A percentile compares a stretch with the other conserved stretches of the same genome.
phyloP scores from a whole-genome alignment of 2,888 invertebrate genomes.

The Strigamia transsilvanica region DNA sequence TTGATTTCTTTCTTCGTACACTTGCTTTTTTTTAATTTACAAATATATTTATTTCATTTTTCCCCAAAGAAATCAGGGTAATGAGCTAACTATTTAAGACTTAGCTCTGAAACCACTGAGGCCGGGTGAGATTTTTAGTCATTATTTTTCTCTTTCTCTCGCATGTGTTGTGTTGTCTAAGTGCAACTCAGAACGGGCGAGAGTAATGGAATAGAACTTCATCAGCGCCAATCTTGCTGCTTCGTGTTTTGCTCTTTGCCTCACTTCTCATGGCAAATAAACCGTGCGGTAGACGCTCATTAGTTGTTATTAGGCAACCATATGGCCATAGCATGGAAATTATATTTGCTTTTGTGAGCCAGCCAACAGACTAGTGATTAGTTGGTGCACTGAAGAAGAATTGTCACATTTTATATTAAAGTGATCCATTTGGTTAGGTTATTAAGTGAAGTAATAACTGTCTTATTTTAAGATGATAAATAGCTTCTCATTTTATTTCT shows the following conservation, averaged over 20 bases:
- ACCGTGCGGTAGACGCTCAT: slow-evolving; percentile 42
- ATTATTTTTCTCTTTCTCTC: slow-evolving; percentile 39
- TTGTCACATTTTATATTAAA: slow-evolving; percentile 46
- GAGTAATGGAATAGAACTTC: slow-evolving; percentile 47
- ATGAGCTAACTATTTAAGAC: slow-evolving; percentile 46
- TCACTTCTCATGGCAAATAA: slow-evolving; percentile 44
- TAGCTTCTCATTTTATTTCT: not conserved
- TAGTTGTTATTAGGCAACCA: slow-evolving; percentile 45
- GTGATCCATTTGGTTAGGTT: slow-evolving; percentile 45
- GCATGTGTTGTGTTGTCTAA: slow-evolving; percentile 35
- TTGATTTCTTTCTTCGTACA: not conserved
- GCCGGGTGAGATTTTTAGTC: slow-evolving; percentile 45
- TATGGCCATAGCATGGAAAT: slow-evolving; percentile 45
- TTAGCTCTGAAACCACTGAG: slow-evolving; percentile 18
- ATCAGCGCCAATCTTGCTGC: slow-evolving; percentile 41
- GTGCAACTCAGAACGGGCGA: slow-evolving; percentile 22
- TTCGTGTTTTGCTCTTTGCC: slow-evolving; percentile 15
- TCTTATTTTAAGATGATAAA: slow-evolving; percentile 37
- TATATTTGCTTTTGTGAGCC: slow-evolving; percentile 47
- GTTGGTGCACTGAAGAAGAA: slow-evolving; percentile 30
- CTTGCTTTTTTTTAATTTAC: not conserved
- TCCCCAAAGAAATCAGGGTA: slow-evolving; percentile 44
- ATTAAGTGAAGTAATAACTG: slow-evolving; percentile 46
- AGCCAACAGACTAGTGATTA: slow-evolving; percentile 40
- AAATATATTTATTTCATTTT: not conserved